These are phyloP conservation scores for Alethe castanea DNA, from an alignment of 2,113 vertebrate genomes.

Conservation along the genomic window DNA sequence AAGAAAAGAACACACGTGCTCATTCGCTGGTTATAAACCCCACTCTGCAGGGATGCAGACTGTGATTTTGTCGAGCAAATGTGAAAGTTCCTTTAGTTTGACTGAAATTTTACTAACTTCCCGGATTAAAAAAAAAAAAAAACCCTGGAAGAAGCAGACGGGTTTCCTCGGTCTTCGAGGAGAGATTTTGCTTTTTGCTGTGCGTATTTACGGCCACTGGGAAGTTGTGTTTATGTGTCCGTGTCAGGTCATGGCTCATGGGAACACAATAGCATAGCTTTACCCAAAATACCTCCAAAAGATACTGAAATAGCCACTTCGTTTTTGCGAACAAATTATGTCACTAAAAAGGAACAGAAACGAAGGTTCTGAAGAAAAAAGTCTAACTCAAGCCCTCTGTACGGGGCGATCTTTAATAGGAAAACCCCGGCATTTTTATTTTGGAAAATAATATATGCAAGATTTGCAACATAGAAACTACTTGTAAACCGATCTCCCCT, in stretches of 20 bases:
- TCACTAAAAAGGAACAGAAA: neutral
- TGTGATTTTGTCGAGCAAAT: neutral
- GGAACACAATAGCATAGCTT: neutral
- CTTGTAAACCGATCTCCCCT: neutral
- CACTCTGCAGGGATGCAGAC: neutral
- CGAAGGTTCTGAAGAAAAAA: neutral
- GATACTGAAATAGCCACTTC: neutral
- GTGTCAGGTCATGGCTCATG: neutral
- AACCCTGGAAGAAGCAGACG: neutral
- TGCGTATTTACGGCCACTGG: fast-evolving
- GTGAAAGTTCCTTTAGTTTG: neutral
- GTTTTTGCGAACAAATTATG: neutral
- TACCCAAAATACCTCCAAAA: neutral
- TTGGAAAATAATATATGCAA: neutral
- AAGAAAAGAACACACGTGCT: neutral
- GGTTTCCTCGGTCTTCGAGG: neutral
- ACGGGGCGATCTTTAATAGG: neutral
- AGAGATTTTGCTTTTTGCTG: neutral
- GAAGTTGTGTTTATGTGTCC: neutral
- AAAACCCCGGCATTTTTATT: neutral
- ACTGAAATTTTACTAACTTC: neutral
- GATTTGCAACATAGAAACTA: neutral
- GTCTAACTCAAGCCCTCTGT: neutral
- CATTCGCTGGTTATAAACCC: neutral
- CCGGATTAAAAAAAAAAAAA: neutral